A percentile compares a stretch with the other conserved stretches of the same genome.
Conservation (phyloP, 2,797 vertebrate species). For the Petrocephalus schoutedeni region DNA sequence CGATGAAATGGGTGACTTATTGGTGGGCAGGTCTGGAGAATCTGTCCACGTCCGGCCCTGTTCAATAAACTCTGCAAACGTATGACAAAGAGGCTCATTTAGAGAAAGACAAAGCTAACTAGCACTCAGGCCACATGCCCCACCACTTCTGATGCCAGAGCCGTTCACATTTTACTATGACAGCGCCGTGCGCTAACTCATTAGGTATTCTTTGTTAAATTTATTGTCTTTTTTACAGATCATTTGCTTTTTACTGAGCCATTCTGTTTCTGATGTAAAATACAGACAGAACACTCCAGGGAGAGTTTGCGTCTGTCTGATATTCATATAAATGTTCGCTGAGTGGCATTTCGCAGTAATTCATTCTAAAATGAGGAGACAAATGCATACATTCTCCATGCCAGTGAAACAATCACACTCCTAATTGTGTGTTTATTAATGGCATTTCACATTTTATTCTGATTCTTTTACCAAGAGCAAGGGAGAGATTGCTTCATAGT, state of each 20-base stretch:
- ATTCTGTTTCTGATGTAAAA: conserved; percentile 7
- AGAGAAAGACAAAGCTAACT: neutral
- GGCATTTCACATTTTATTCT: neutral
- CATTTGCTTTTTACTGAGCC: conserved; percentile 7
- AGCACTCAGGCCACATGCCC: neutral
- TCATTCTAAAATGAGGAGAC: conserved; percentile 20
- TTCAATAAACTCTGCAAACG: neutral
- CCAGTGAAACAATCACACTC: neutral
- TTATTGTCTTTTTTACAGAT: neutral
- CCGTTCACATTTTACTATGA: neutral
- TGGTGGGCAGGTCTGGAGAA: neutral
- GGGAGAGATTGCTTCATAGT: neutral
- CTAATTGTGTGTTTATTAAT: neutral
- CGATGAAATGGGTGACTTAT: neutral
- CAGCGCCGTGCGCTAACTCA: neutral
- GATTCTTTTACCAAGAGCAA: neutral
- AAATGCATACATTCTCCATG: neutral
- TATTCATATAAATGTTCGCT: conserved; percentile 1
- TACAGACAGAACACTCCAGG: neutral
- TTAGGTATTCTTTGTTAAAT: neutral
- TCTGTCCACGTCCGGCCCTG: neutral
- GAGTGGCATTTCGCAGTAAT: conserved; percentile 25
- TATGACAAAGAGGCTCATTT: neutral
- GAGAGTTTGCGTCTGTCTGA: neutral
- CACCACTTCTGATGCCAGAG: neutral